These are phyloP conservation scores for Drosophila cognata DNA, from an alignment of 2,888 invertebrate species.

Conservation along the genomic window DNA sequence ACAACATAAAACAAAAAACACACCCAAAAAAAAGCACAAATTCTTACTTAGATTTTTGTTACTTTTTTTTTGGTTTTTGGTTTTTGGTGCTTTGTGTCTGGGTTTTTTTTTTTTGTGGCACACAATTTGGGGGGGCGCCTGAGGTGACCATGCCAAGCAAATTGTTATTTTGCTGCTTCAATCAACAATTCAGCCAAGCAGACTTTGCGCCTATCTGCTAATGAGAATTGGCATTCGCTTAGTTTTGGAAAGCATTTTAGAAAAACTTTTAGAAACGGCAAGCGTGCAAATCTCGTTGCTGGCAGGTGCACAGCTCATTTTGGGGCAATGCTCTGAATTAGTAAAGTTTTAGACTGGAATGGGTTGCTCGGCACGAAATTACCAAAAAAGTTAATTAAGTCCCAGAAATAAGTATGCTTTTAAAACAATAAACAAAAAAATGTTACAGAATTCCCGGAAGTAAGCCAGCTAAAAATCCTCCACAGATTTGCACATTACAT, in stretches of 20 bases:
- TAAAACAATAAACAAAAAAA: background rate
- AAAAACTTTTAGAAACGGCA: background rate
- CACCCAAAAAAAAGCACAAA: background rate
- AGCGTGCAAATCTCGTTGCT: background rate
- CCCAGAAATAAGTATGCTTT: background rate
- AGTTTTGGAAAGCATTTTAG: constrained; percentile 20
- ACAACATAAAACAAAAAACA: constrained; percentile 12
- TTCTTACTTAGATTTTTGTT: background rate
- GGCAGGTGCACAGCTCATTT: constrained; percentile 4
- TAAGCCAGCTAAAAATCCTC: background rate
- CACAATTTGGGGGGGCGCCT: background rate
- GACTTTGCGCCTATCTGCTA: constrained; percentile 9
- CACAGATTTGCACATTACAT: background rate
- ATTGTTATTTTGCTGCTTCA: constrained; percentile 58
- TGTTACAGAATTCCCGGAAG: background rate
- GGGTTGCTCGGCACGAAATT: background rate
- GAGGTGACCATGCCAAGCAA: constrained; percentile 12
- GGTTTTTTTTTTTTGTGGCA: background rate
- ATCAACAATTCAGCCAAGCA: constrained; percentile 27
- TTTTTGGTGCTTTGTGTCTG: background rate
- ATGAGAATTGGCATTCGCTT: constrained; percentile 8
- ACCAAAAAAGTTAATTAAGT: background rate
- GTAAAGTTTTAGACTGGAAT: background rate
- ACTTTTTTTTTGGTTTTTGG: background rate
- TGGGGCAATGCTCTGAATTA: background rate